Evolutionary conservation across 2,113 vertebrate genomes (phyloP).

Genomic region (Anarhynchus alexandrinus): DNA sequence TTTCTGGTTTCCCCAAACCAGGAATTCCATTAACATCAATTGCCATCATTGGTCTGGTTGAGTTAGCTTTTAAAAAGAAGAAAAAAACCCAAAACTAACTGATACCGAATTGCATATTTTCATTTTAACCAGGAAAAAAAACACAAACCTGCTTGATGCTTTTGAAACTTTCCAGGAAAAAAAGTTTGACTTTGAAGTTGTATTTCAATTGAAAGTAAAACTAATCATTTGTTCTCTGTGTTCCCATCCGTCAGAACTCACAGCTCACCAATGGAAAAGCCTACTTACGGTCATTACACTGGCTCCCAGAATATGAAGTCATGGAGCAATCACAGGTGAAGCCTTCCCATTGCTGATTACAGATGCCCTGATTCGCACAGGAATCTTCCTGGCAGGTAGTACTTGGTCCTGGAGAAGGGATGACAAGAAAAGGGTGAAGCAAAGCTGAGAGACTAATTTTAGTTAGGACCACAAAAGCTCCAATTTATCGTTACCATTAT

Average conservation of each 20-base stretch:
- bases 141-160: not conserved
- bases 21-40: not conserved
- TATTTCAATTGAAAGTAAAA: not conserved
- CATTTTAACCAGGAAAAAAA: not conserved
- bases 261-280: not conserved
- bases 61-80: not conserved
- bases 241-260: not conserved
- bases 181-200: not conserved
- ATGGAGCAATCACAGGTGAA: constrained; percentile 98
- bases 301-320: constrained; percentile 93
- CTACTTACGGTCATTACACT: constrained; percentile 98
- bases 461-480: not conserved
- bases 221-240: not conserved
- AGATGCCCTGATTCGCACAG: constrained; percentile 94
- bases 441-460: not conserved
- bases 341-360: constrained; percentile 98
- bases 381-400: constrained; percentile 98
- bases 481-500: not conserved
- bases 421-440: not conserved
- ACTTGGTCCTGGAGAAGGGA: constrained; percentile 82
- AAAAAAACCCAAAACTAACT: not conserved
- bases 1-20: not conserved
- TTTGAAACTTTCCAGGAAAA: not conserved
- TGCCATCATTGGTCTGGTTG: not conserved
- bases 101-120: not conserved